Evolutionary conservation across 1,140 invertebrate species (phyloP), one percentile per base, ranked within the genome.

Genomic region (Apis laboriosa): DNA sequence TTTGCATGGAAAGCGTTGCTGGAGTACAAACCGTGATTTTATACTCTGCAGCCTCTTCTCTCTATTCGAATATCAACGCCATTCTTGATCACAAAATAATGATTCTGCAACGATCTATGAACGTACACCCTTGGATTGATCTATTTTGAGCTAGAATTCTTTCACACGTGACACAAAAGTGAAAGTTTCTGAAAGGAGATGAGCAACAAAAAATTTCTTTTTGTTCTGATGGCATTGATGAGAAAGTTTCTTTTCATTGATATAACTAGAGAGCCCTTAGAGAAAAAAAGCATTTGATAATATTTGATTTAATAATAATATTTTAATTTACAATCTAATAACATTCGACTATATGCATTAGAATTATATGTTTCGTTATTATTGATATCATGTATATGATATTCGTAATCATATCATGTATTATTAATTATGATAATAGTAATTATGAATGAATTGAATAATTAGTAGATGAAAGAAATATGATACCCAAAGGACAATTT

Each of bases 1-100:
- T 87, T 87, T 83, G 71, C 64, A 86, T 87, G 60, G 80, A 76
- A 87, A 86, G 72, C 81, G 55, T 78, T 63, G 66, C 60, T 24
- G 34, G 49, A 71, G 75, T 64, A 34, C 53, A 13, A 43, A 24
- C 64, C 70, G 75, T 64, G 71, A 73, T 86, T 86, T 86, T 72
- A 77, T 66, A 66, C 55, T 63, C 51, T 9, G 24, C 19, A 28
- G 2, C 9, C 15, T 17, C 15, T 64, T 64, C 28, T 60, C 12
- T 11, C 63, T 73, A 15, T 19, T 0, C 15, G 51, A 74, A 66
- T 64, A 74, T 66, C 28, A 19, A 9, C 61, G 21, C 24, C 28
- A n/a, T 83, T 74, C 51, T 56, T 74, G 70, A 61, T 43, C 34
- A 43, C 56, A 53, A 43, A 13, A 21, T 64, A 80, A 80, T 51